Conservation (phyloP, 1,140 invertebrate genomes). For the Zophobas atratus region DNA sequence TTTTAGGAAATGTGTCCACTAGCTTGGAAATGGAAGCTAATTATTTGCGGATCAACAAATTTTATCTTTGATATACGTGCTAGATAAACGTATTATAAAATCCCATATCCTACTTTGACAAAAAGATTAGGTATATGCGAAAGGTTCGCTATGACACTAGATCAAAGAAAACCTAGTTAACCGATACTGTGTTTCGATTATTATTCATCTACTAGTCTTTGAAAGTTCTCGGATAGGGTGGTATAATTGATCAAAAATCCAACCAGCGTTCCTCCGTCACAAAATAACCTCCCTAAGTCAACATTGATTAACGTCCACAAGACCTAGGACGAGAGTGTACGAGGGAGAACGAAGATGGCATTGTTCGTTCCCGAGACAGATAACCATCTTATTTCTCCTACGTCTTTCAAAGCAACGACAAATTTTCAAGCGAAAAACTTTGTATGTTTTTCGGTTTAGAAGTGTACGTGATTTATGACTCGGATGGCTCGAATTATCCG, state of each 20-base stretch:
- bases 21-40: too few relatives aligned
- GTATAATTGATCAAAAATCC: conserved; percentile 38
- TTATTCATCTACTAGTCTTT: too few relatives aligned
- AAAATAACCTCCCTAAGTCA: conserved; percentile 24
- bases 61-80: too few relatives aligned
- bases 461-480: neutral
- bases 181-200: too few relatives aligned
- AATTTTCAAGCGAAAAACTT: neutral
- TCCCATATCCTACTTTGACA: too few relatives aligned
- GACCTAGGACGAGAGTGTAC: neutral
- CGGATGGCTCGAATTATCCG: neutral
- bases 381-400: conserved; percentile 32
- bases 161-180: too few relatives aligned
- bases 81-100: too few relatives aligned
- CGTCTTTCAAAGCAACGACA: neutral
- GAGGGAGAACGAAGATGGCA: conserved; percentile 5
- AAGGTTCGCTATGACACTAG: too few relatives aligned
- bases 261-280: conserved; percentile 19
- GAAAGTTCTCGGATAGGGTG: neutral
- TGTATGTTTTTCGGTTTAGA: neutral
- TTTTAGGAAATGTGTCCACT: too few relatives aligned
- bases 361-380: conserved; percentile 5
- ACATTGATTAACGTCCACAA: conserved; percentile 33
- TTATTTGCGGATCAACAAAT: too few relatives aligned
- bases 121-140: too few relatives aligned